These are phyloP conservation scores for Melanerpes formicivorus DNA, from an alignment of 2,113 vertebrate species.

Conservation along the genomic window DNA sequence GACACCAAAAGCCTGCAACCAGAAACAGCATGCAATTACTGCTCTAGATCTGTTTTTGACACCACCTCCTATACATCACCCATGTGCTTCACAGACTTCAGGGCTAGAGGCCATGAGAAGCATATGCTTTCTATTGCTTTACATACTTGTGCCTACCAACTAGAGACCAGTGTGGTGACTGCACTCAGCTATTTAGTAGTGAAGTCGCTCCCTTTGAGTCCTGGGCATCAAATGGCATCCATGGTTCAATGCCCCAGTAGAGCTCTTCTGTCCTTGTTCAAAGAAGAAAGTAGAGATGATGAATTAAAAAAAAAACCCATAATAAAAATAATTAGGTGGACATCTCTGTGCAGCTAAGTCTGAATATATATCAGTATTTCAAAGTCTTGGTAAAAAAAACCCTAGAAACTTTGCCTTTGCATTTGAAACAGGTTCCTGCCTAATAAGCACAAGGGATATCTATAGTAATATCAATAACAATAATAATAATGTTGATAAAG, in stretches of 20 bases:
- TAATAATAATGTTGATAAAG: slow-evolving; percentile 23
- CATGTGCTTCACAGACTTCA: neutral
- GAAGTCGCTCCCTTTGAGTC: neutral
- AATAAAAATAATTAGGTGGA: neutral
- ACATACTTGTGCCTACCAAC: neutral
- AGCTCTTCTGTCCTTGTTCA: neutral
- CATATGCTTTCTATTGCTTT: neutral
- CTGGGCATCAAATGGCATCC: neutral
- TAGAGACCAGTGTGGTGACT: neutral
- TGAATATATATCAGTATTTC: neutral
- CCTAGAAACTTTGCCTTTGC: neutral
- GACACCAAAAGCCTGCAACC: neutral
- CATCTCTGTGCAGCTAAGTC: neutral
- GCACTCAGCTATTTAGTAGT: neutral
- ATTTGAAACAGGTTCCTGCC: neutral
- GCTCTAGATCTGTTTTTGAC: neutral
- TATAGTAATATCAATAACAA: slow-evolving; percentile 14
- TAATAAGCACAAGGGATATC: neutral
- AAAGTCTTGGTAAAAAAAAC: neutral
- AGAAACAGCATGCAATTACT: neutral
- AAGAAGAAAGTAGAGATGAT: neutral
- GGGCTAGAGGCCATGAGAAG: neutral
- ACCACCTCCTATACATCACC: neutral
- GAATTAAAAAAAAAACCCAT: neutral
- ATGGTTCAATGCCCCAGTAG: neutral